Percentiles rank a stretch among this genome's conserved stretches.
phyloP scores from a whole-genome alignment of 2,888 invertebrate species.

The Coleophora flavipennella region DNA sequence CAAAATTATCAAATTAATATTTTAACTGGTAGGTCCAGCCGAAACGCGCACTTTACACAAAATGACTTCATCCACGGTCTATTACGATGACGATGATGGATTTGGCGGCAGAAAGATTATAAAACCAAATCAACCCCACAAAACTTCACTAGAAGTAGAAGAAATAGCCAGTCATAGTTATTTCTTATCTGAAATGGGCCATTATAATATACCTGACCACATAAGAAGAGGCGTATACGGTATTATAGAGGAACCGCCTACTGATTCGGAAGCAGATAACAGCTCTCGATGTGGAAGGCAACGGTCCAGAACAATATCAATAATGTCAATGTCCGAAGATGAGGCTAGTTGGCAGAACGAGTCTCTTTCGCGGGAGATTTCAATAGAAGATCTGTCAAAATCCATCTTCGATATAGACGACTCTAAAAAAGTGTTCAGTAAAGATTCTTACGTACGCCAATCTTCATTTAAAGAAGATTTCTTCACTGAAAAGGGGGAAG shows the following conservation, averaged over 20 bases:
- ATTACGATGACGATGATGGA: slow-evolving; percentile 68
- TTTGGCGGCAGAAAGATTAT: slow-evolving; percentile 45
- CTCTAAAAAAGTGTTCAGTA: slow-evolving; percentile 59
- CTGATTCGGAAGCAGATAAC: slow-evolving; percentile 66
- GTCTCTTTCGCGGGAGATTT: slow-evolving; percentile 69
- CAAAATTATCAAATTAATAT: slow-evolving; percentile 48
- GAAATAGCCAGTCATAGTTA: slow-evolving; percentile 75
- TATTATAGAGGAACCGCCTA: slow-evolving; percentile 65
- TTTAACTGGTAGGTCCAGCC: slow-evolving; percentile 76
- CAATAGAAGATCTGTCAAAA: slow-evolving; percentile 71
- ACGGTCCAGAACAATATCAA: slow-evolving; percentile 70
- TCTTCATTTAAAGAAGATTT: slow-evolving; percentile 67
- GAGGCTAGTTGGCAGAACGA: slow-evolving; percentile 72
- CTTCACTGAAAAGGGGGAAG: slow-evolving; percentile 50
- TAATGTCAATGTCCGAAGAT: slow-evolving; percentile 77
- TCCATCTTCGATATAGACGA: slow-evolving; percentile 67
- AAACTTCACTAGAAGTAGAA: slow-evolving; percentile 71
- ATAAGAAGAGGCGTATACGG: slow-evolving; percentile 58
- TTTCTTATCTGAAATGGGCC: slow-evolving; percentile 67
- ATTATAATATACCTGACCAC: slow-evolving; percentile 57
- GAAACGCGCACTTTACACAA: slow-evolving; percentile 78
- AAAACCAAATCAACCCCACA: slow-evolving; percentile 60
- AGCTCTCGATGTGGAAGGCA: slow-evolving; percentile 43
- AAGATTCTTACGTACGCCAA: slow-evolving; percentile 60
- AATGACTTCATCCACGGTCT: slow-evolving; percentile 74